phyloP scores from a whole-genome alignment of 2,888 invertebrate genomes.

The Epicampocera succincta region DNA sequence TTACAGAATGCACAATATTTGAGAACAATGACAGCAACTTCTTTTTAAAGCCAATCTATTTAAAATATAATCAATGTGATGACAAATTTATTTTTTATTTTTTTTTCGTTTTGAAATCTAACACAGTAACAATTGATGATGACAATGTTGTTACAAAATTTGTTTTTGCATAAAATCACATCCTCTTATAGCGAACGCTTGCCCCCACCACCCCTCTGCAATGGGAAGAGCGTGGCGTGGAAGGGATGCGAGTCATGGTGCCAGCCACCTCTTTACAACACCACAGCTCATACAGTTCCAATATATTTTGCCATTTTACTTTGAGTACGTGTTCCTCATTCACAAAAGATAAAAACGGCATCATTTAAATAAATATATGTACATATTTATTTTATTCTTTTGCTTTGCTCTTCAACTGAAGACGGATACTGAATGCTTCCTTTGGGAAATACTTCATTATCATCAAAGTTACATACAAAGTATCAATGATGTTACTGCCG shows the following conservation, averaged over 20 bases:
- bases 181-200: background rate
- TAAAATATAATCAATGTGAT: conserved; percentile 30
- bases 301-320: conserved; percentile 65
- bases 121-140: conserved; percentile 58
- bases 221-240: no score
- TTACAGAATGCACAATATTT: conserved; percentile 4
- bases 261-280: background rate
- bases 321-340: conserved; percentile 62
- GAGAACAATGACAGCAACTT: background rate
- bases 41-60: conserved; percentile 11
- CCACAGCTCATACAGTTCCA: conserved; percentile 58
- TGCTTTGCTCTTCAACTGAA: conserved; percentile 28
- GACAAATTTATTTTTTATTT: conserved; percentile 55
- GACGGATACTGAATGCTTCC: conserved; percentile 66
- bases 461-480: conserved; percentile 52
- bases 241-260: no score
- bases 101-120: conserved; percentile 50
- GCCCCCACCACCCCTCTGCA: background rate
- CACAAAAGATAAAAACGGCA: conserved; percentile 58
- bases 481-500: conserved; percentile 23
- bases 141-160: conserved; percentile 47
- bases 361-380: conserved; percentile 60
- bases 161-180: conserved; percentile 35
- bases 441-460: conserved; percentile 67
- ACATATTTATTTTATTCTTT: conserved; percentile 8